phyloP scores from a whole-genome alignment of 2,888 invertebrate species.

The Rhagonycha fulva region DNA sequence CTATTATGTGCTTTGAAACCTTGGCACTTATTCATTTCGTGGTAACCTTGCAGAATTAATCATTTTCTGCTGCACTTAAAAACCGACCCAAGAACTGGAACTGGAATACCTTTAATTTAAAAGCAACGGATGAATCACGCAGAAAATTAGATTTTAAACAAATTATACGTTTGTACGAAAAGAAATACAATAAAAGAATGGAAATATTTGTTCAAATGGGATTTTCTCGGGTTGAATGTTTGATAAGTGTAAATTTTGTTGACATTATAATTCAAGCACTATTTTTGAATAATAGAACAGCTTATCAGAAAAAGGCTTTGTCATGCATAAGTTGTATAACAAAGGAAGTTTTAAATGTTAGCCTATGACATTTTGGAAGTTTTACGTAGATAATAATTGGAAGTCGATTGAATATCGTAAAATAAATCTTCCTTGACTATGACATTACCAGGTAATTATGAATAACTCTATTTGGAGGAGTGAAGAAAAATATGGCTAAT shows the following conservation, averaged over 20 bases:
- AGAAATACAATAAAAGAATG: background rate
- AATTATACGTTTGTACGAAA: background rate
- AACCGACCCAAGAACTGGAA: background rate
- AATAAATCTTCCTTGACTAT: background rate
- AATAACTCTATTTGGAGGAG: background rate
- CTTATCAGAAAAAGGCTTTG: background rate
- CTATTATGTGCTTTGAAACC: background rate
- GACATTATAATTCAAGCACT: background rate
- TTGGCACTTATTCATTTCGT: background rate
- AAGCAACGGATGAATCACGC: background rate
- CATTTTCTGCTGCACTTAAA: background rate
- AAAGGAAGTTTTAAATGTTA: background rate
- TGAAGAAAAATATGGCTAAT: background rate
- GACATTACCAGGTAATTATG: background rate
- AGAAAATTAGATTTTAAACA: background rate
- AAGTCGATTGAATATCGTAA: background rate
- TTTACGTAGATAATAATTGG: too few relatives aligned
- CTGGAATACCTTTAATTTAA: background rate
- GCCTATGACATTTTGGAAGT: background rate
- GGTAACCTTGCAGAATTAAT: background rate
- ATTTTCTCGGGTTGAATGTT: background rate
- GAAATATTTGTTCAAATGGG: background rate
- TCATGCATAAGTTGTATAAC: background rate
- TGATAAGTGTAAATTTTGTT: background rate
- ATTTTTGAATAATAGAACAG: background rate